Evolutionary conservation across 2,113 vertebrate species (phyloP).

Genomic region (Aleadryas rufinucha): DNA sequence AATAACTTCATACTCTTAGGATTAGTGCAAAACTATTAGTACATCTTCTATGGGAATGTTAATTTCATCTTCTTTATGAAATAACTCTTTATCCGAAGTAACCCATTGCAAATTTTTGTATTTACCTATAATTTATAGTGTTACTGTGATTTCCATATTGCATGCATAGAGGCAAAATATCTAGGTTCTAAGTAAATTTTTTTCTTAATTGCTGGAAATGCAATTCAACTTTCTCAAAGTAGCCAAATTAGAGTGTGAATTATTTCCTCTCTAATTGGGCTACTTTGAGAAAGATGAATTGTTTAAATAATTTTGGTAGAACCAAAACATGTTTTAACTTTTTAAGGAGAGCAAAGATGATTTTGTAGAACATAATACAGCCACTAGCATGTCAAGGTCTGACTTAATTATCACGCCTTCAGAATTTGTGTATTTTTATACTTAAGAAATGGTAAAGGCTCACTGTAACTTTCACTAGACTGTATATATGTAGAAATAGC

Average conservation of each 20-base stretch:
- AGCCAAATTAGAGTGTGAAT: fast-evolving
- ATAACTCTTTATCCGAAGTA: neutral
- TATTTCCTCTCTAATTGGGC: neutral
- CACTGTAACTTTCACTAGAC: constrained; percentile 2
- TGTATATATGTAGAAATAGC: constrained; percentile 18
- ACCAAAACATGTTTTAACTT: neutral
- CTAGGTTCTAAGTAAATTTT: neutral
- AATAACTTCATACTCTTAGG: neutral
- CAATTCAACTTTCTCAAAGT: neutral
- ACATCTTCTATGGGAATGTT: neutral
- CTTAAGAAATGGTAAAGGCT: neutral
- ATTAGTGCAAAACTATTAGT: neutral
- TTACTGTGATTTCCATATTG: neutral
- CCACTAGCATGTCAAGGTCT: neutral
- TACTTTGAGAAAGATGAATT: neutral
- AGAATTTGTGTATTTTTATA: constrained; percentile 15
- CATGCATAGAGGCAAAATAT: neutral
- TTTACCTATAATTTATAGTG: neutral
- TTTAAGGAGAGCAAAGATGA: neutral
- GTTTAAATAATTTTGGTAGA: neutral
- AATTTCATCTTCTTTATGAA: neutral
- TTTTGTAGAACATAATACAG: neutral
- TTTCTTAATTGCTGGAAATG: neutral
- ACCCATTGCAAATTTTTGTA: neutral
- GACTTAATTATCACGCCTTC: neutral